A percentile compares a stretch with the other conserved stretches of the same genome.
These are phyloP conservation scores for Corydoras sp. DNA, from an alignment of 2,113 vertebrate species.

Conservation along the genomic window DNA sequence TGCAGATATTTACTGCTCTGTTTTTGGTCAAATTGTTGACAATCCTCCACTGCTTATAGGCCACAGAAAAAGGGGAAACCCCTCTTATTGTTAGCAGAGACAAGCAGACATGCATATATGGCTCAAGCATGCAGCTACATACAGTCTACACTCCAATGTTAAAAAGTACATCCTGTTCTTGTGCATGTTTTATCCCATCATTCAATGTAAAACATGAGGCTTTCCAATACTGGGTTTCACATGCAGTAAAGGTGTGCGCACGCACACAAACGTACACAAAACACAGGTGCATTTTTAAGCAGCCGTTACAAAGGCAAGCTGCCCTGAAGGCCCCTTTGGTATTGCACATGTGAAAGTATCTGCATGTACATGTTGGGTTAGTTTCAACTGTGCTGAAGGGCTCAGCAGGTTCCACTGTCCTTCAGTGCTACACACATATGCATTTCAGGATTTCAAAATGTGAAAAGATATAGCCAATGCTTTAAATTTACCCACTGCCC, in stretches of 20 bases:
- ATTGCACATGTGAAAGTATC: conserved; percentile 15
- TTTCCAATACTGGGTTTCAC: conserved; percentile 5
- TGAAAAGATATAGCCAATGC: conserved; percentile 12
- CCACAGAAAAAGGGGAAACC: neutral
- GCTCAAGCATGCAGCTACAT: neutral
- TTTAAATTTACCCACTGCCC: neutral
- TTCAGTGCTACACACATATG: conserved; percentile 6
- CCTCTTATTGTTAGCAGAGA: neutral
- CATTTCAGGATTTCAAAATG: conserved; percentile 24
- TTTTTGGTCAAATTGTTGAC: too few species aligned
- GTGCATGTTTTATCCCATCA: conserved; percentile 15
- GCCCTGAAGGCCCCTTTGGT: conserved; percentile 16
- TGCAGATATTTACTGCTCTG: too few species aligned
- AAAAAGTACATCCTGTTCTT: conserved; percentile 5
- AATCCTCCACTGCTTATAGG: too few species aligned
- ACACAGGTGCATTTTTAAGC: conserved; percentile 14
- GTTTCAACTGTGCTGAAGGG: conserved; percentile 27
- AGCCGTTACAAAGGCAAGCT: conserved; percentile 24
- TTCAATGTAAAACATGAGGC: neutral
- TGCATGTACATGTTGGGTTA: conserved; percentile 31
- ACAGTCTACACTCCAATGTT: conserved; percentile 3
- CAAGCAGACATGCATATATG: conserved; percentile 9
- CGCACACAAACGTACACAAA: conserved; percentile 3
- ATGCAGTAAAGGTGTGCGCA: conserved; percentile 3
- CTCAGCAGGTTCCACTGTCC: conserved; percentile 9